Evolutionary conservation across 92 coral and sea anemone species (phyloP).

Genomic region (Epizoanthus rinbou): DNA sequence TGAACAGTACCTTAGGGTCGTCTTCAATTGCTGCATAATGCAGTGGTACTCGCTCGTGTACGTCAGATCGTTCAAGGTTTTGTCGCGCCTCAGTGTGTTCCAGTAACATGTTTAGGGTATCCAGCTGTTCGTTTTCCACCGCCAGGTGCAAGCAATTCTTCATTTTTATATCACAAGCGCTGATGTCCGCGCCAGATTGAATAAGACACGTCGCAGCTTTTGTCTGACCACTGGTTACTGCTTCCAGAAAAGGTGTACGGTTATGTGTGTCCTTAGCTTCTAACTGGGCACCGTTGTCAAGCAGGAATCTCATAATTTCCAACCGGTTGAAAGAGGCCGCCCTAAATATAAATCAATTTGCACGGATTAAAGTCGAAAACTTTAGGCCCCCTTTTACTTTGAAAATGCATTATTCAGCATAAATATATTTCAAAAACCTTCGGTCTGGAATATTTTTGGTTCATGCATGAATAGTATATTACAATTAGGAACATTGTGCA

Average conservation of each 20-base stretch:
- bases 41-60: constrained; percentile 69
- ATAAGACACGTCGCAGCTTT: constrained; percentile 47
- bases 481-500: too few relatives aligned
- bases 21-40: constrained; percentile 68
- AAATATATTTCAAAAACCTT: too few relatives aligned
- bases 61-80: constrained; percentile 51
- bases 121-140: constrained; percentile 57
- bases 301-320: constrained; percentile 48
- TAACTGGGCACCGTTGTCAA: constrained; percentile 57
- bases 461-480: too few relatives aligned
- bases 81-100: constrained; percentile 32
- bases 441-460: too few relatives aligned
- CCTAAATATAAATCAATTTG: not conserved
- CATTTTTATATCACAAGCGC: constrained; percentile 49
- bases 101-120: constrained; percentile 47
- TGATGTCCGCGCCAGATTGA: constrained; percentile 51
- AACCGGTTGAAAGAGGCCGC: constrained; percentile 50
- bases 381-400: not conserved
- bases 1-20: constrained; percentile 54
- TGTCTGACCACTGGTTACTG: constrained; percentile 57
- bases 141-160: constrained; percentile 73
- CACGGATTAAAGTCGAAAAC: too few relatives aligned
- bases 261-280: constrained; percentile 57
- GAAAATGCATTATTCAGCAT: not conserved
- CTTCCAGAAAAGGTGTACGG: constrained; percentile 70